Evolutionary conservation across 2,797 vertebrate species (phyloP).

Genomic region (Brachyalestes nurse): DNA sequence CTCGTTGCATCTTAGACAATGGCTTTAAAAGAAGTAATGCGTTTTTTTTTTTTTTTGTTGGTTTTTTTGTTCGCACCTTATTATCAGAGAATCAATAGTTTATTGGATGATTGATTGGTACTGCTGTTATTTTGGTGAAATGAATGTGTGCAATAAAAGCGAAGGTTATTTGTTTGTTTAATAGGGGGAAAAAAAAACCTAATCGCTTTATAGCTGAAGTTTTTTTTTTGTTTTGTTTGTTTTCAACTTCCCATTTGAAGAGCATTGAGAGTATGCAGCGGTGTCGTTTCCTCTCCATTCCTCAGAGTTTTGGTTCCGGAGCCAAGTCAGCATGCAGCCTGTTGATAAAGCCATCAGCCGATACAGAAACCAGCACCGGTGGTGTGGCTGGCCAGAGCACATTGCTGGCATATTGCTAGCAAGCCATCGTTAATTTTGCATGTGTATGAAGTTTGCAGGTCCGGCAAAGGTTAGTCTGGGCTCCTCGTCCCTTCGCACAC

Average conservation of each 20-base stretch:
- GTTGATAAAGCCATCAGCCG: conserved; percentile 68
- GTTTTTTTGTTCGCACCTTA: conserved; percentile 69
- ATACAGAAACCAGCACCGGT: conserved; percentile 67
- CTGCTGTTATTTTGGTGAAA: conserved; percentile 69
- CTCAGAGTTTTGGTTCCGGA: conserved; percentile 58
- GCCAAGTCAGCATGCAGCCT: conserved; percentile 62
- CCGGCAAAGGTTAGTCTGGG: conserved; percentile 55
- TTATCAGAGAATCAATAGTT: conserved; percentile 65
- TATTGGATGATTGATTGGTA: conserved; percentile 62
- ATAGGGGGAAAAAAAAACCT: conserved; percentile 58
- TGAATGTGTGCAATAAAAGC: conserved; percentile 78
- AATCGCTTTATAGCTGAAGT: conserved; percentile 21
- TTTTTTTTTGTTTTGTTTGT: not conserved
- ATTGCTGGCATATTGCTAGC: conserved; percentile 64
- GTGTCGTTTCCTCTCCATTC: conserved; percentile 47
- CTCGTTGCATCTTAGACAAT: conserved; percentile 58
- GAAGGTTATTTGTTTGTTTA: conserved; percentile 62
- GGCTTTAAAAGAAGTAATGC: conserved; percentile 69
- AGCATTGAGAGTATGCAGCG: not conserved
- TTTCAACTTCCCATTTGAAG: not conserved
- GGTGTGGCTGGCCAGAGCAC: conserved; percentile 65
- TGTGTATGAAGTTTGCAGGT: conserved; percentile 30
- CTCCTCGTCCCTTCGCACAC: conserved; percentile 72
- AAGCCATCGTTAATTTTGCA: conserved; percentile 58
- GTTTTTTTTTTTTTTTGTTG: conserved; percentile 63